Base-by-base conservation (phyloP, 2,797 vertebrate species). In the Gephyroberyx darwinii region DNA sequence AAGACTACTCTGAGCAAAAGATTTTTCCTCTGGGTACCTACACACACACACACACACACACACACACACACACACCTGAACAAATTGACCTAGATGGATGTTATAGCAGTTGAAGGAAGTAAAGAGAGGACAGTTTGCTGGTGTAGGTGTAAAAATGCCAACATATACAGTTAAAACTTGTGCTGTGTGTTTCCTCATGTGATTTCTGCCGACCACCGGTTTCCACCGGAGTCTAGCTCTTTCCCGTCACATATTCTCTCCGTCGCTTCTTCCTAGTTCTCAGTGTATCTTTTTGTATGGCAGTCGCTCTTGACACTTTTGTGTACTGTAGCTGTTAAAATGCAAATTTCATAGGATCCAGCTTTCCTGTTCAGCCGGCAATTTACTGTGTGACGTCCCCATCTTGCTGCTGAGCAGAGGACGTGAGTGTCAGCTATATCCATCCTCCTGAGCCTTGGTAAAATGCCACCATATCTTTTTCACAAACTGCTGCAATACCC, bases 241-340 rank as follows among this genome's bases (percentile, higher is more conserved):
- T 43, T 43, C 64, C 53, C 63, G 65, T 67, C 51, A 35, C 55
- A 73, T 74, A 81, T 66, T 56, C 67, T 55, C 71, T 45, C 67
- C 63, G 61, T 78, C 66, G 63, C 61, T 72, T 75, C 66, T 65
- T 70, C 67, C 64, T 53, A 65, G 48, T 79, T 80, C 84, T 75
- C 69, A 59, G 70, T 69, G 70, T 26, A 26, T 87, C 84, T 75
- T 82, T 75, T 77, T 71, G 57, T 65, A 75, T 76, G 66, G 74
- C 79, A 54, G 57, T 69, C 75, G 71, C 74, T 86, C 82, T 77
- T 90, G 89, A 92, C 91, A 90, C 78, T 88, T 86, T 81, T 89
- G 89, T 90, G 81, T 86, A 88, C 82, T 83, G 78, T 83, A 77
- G 88, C 84, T 90, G 86, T 90, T 90, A 89, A 91, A 91, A 91